Conservation (phyloP, 2,113 vertebrate species). For the Pseudopipra pipra region DNA sequence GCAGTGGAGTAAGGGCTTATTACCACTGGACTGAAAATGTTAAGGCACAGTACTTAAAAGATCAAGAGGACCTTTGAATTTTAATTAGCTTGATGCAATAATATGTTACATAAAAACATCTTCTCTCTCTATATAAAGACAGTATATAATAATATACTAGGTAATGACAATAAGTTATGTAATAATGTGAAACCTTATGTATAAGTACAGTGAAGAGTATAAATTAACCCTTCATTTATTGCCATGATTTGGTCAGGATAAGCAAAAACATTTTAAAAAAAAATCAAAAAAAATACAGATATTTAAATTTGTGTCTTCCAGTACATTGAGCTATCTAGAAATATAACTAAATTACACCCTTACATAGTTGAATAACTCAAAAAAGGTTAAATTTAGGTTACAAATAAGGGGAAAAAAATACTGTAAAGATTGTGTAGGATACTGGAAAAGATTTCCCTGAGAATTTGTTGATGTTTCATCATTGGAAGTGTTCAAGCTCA, state of each 20-base stretch:
- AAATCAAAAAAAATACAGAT: not conserved
- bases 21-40: not conserved
- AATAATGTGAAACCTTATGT: accelerated
- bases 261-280: not conserved
- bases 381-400: not conserved
- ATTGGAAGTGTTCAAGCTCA: not conserved
- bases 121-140: not conserved
- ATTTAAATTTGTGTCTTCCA: not conserved
- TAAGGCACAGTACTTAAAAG: not conserved
- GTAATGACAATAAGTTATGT: not conserved
- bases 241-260: not conserved
- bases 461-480: not conserved
- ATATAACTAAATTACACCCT: not conserved
- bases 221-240: not conserved
- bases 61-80: not conserved
- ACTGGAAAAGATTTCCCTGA: not conserved
- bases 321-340: not conserved
- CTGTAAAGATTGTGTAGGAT: not conserved
- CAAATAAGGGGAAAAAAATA: not conserved
- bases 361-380: not conserved
- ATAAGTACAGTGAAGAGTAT: not conserved
- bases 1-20: not conserved
- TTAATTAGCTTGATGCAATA: not conserved
- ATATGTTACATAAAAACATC: not conserved
- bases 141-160: not conserved